These are phyloP conservation scores for Hemicentrotus pulcherrimus DNA, from an alignment of 35 echinoderm and acorn worm genomes.

Conservation along the genomic window DNA sequence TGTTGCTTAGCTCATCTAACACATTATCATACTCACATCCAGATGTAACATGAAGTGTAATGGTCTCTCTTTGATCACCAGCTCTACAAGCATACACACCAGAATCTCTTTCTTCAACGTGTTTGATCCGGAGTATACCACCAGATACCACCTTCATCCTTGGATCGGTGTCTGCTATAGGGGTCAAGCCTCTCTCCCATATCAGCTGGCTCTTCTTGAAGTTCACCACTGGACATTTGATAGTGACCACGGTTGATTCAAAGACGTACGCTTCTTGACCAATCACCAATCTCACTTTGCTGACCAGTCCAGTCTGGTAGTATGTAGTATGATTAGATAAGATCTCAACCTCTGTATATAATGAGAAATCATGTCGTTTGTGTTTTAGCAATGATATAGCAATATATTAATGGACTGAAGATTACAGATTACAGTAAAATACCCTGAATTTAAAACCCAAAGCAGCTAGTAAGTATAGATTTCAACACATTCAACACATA, in stretches of 20 bases:
- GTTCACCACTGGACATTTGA: slow-evolving; percentile 34
- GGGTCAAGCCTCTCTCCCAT: slow-evolving; percentile 15
- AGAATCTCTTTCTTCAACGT: neutral
- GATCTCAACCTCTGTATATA: neutral
- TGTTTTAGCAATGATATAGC: too few relatives aligned
- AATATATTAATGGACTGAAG: too few relatives aligned
- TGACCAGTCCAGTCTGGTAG: neutral
- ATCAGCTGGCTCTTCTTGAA: slow-evolving; percentile 32
- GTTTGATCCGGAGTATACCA: slow-evolving; percentile 31
- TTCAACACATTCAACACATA: too few relatives aligned
- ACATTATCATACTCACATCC: neutral
- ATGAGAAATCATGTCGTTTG: neutral
- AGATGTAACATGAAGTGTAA: slow-evolving; percentile 30
- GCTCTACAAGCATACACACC: slow-evolving; percentile 26
- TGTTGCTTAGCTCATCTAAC: too few relatives aligned
- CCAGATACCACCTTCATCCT: neutral
- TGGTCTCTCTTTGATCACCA: slow-evolving; percentile 37
- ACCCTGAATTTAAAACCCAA: too few relatives aligned
- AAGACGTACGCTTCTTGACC: slow-evolving; percentile 27
- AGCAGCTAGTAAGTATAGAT: too few relatives aligned
- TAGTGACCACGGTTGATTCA: neutral
- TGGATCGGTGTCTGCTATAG: neutral
- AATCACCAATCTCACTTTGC: slow-evolving; percentile 17
- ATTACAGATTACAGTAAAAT: too few relatives aligned
- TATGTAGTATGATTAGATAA: neutral